These are phyloP conservation scores for Porites divaricata DNA, from an alignment of 92 coral and sea anemone genomes.

Conservation along the genomic window DNA sequence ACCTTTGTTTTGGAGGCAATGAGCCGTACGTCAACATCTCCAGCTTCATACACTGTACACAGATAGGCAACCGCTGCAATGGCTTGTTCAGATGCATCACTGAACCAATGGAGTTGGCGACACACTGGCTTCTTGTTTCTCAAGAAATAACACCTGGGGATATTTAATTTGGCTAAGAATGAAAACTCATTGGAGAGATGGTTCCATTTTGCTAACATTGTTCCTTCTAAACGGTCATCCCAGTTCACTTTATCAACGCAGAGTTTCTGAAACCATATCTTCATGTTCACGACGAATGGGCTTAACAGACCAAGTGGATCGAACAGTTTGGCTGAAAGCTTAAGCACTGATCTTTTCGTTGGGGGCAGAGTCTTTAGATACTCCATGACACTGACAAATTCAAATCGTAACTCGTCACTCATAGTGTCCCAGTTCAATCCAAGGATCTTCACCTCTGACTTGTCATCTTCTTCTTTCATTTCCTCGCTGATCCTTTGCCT, in stretches of 20 bases:
- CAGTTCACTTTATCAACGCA: background rate
- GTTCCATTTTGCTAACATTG: background rate
- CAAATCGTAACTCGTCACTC: too few relatives aligned
- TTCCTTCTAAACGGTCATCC: background rate
- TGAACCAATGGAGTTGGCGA: constrained; percentile 12
- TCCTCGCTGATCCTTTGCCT: too few relatives aligned
- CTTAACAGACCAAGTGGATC: too few relatives aligned
- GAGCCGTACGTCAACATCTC: background rate
- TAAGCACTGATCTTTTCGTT: too few relatives aligned
- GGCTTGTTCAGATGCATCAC: background rate
- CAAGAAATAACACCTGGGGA: constrained; percentile 9
- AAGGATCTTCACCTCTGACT: too few relatives aligned
- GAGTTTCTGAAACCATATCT: constrained; percentile 35
- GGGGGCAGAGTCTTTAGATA: too few relatives aligned
- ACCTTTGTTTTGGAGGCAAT: too few relatives aligned
- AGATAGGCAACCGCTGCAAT: constrained; percentile 7
- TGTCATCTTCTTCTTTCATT: too few relatives aligned
- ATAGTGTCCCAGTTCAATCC: too few relatives aligned
- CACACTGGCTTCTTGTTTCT: background rate
- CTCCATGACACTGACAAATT: too few relatives aligned
- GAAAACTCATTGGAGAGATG: background rate
- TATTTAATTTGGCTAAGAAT: background rate
- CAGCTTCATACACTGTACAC: background rate
- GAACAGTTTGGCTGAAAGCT: too few relatives aligned
- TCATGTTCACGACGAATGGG: constrained; percentile 1